phyloP scores from a whole-genome alignment of 1,140 invertebrate genomes.

The Diabrotica undecimpunctata region DNA sequence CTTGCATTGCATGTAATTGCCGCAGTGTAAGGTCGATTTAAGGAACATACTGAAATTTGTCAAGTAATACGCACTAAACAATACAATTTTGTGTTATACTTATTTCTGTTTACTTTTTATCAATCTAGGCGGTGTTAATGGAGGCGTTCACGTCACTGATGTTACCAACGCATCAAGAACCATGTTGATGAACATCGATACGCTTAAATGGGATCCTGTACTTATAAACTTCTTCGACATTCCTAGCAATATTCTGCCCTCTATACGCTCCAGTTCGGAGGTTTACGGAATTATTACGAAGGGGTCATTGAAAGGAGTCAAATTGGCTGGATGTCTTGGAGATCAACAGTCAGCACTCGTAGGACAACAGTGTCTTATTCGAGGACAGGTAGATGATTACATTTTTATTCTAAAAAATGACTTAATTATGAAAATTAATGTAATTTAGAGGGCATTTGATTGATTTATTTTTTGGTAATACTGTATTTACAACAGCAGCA shows the following conservation, averaged over 20 bases:
- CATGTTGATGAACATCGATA: constrained; percentile 95
- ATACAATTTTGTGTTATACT: no score
- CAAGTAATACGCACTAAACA: no score
- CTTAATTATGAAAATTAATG: constrained; percentile 6
- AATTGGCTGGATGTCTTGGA: constrained; percentile 84
- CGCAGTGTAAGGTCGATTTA: no score
- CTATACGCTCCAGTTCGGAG: constrained; percentile 87
- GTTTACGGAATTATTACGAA: constrained; percentile 70
- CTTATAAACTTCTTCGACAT: constrained; percentile 86
- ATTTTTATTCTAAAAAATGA: background rate
- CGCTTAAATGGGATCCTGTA: constrained; percentile 84
- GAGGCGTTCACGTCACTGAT: constrained; percentile 87
- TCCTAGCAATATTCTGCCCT: constrained; percentile 75
- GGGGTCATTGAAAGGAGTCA: constrained; percentile 72
- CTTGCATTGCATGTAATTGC: no score
- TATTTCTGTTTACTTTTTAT: background rate
- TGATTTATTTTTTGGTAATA: background rate
- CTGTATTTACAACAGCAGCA: no score
- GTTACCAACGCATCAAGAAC: constrained; percentile 97
- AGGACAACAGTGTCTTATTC: constrained; percentile 87
- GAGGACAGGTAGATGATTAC: constrained; percentile 61
- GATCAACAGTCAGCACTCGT: constrained; percentile 94
- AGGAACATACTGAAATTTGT: no score
- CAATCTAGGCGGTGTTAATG: constrained; percentile 53
- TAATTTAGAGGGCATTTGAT: background rate